Conservation (phyloP, 2,888 invertebrate genomes). For the Gisinianus flammeolus region DNA sequence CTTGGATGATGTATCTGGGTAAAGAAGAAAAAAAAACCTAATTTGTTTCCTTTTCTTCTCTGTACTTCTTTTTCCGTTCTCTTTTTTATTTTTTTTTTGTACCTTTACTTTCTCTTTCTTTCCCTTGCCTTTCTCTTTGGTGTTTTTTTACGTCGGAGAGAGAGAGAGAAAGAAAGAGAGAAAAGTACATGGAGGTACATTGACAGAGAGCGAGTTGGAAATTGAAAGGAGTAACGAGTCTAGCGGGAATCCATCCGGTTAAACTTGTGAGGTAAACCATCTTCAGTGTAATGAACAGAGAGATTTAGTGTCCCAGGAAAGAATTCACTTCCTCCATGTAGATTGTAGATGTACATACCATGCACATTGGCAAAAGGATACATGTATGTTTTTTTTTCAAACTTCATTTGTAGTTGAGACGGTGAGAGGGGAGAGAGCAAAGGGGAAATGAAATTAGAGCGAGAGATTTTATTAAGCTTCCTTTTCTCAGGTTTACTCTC, state of each 20-base stretch:
- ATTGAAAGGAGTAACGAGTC: constrained; percentile 22
- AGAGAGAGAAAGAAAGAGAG: background rate
- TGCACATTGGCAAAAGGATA: too few relatives aligned
- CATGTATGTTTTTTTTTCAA: too few relatives aligned
- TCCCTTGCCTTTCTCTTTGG: background rate
- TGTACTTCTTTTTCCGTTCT: background rate
- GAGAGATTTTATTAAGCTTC: too few relatives aligned
- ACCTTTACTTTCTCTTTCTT: background rate
- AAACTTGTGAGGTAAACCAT: background rate
- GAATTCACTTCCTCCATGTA: too few relatives aligned
- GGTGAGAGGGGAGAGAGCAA: too few relatives aligned
- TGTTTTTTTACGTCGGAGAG: background rate
- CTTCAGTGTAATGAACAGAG: too few relatives aligned
- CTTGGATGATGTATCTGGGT: constrained; percentile 34
- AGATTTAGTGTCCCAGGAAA: too few relatives aligned
- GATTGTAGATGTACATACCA: too few relatives aligned
- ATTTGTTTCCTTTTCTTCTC: constrained; percentile 15
- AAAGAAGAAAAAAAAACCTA: constrained; percentile 14
- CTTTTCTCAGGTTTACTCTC: too few relatives aligned
- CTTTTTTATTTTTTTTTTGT: background rate
- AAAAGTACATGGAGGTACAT: background rate
- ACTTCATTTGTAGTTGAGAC: too few relatives aligned
- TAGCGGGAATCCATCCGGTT: constrained; percentile 3
- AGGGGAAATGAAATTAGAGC: too few relatives aligned
- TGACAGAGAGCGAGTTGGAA: background rate